These are phyloP conservation scores for Chirona hameri DNA, from an alignment of 2,888 invertebrate species.

Conservation along the genomic window DNA sequence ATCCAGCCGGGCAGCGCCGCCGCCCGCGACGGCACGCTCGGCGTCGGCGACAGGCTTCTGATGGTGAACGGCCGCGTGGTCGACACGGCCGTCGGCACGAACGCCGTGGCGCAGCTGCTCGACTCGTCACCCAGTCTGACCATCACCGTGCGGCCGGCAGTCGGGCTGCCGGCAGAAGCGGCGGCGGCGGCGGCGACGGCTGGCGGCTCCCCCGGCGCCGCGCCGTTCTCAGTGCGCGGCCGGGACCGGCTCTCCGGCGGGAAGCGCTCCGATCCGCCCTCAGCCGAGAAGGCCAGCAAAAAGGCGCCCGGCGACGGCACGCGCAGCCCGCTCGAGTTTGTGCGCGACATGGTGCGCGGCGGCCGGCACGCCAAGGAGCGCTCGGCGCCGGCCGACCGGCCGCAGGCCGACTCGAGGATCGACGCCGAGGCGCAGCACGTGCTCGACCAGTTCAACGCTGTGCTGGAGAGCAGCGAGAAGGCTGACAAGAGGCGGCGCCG, in stretches of 20 bases:
- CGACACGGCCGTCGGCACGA: slow-evolving; percentile 38
- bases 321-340: not conserved
- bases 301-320: not conserved
- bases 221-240: slow-evolving; percentile 8
- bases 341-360: slow-evolving; percentile 12
- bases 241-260: not conserved
- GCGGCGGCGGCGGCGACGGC: slow-evolving; percentile 79
- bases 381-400: not conserved
- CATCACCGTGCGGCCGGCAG: slow-evolving; percentile 24
- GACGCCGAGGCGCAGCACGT: slow-evolving; percentile 58
- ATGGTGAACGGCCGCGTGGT: slow-evolving; percentile 56
- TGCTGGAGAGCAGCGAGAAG: slow-evolving; percentile 46
- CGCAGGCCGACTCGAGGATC: slow-evolving; percentile 28
- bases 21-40: slow-evolving; percentile 78
- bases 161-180: slow-evolving; percentile 58
- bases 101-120: not conserved
- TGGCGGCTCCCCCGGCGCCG: slow-evolving; percentile 34
- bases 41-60: slow-evolving; percentile 85
- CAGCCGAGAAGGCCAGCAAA: not conserved
- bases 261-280: not conserved
- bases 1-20: slow-evolving; percentile 85
- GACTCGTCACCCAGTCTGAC: slow-evolving; percentile 6
- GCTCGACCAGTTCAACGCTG: slow-evolving; percentile 77
- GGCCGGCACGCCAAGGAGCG: slow-evolving; percentile 4
- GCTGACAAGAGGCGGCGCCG: slow-evolving; percentile 34